Percentiles rank a stretch among this genome's conserved stretches.
These are phyloP conservation scores for Pheosia gnoma DNA, from an alignment of 2,888 invertebrate species.

Conservation along the genomic window DNA sequence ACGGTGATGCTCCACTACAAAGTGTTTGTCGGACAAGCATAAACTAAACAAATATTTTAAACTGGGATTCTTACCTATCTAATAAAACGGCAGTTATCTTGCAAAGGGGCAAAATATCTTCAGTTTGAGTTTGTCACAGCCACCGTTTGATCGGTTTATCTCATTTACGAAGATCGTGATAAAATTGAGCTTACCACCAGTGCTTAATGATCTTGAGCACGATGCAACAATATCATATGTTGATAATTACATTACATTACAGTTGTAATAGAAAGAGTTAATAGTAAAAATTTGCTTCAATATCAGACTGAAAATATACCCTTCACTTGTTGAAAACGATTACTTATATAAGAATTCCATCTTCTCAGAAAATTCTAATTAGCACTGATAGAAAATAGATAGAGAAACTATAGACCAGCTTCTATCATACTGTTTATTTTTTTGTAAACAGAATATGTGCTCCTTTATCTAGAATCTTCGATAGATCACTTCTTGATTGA, in stretches of 20 bases:
- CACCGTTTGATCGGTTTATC: slow-evolving; percentile 68
- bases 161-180: slow-evolving; percentile 64
- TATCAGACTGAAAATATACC: too few species aligned
- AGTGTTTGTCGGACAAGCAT: too few species aligned
- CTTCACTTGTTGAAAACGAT: too few species aligned
- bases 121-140: slow-evolving; percentile 34
- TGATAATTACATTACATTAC: neutral
- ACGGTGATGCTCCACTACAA: too few species aligned
- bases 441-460: neutral
- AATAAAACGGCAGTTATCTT: neutral
- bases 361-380: too few species aligned
- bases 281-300: too few species aligned
- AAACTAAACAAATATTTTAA: too few species aligned
- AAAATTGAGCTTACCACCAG: slow-evolving; percentile 61
- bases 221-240: slow-evolving; percentile 1
- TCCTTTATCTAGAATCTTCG: neutral
- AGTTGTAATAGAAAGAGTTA: neutral
- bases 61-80: too few species aligned
- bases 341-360: too few species aligned
- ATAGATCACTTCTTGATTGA: neutral
- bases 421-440: too few species aligned
- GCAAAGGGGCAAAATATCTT: slow-evolving; percentile 11
- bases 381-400: too few species aligned
- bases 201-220: slow-evolving; percentile 19
- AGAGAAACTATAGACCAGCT: too few species aligned